Conservation (phyloP, 2,888 invertebrate species). For the Himalopsyche tibetana region DNA sequence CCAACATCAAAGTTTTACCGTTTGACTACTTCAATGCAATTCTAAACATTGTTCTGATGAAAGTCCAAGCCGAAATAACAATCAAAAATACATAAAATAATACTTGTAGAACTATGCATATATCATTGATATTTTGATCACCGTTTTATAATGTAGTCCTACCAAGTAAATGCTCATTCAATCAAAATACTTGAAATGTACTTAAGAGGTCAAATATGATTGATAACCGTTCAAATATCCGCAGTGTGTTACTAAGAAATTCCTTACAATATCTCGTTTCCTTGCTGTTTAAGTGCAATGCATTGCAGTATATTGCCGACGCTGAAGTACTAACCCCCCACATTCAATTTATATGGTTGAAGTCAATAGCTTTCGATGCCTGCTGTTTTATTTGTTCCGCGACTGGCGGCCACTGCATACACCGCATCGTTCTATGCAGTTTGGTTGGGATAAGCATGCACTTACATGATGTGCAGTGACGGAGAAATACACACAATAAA, state of each 20-base stretch:
- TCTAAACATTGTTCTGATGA: no score
- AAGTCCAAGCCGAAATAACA: no score
- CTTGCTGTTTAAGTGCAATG: not conserved
- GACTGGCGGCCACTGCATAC: not conserved
- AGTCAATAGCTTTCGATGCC: constrained; percentile 53
- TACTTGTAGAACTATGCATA: no score
- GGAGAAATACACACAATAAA: not conserved
- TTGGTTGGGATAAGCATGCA: not conserved
- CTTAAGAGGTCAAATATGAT: no score
- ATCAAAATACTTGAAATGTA: no score
- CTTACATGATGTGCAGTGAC: not conserved
- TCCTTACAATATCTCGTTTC: not conserved
- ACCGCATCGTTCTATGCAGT: not conserved
- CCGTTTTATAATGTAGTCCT: no score
- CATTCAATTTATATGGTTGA: constrained; percentile 54
- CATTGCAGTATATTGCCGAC: constrained; percentile 17
- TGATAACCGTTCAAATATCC: no score
- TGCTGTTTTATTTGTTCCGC: constrained; percentile 44
- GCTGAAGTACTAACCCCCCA: not conserved
- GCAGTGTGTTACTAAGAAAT: not conserved
- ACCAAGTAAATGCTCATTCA: no score
- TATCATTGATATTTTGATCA: no score
- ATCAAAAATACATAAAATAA: no score
- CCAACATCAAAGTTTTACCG: no score
- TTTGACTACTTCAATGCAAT: no score